Base-by-base conservation (phyloP, 2,888 invertebrate species). In the Ypsolopha sequella region DNA sequence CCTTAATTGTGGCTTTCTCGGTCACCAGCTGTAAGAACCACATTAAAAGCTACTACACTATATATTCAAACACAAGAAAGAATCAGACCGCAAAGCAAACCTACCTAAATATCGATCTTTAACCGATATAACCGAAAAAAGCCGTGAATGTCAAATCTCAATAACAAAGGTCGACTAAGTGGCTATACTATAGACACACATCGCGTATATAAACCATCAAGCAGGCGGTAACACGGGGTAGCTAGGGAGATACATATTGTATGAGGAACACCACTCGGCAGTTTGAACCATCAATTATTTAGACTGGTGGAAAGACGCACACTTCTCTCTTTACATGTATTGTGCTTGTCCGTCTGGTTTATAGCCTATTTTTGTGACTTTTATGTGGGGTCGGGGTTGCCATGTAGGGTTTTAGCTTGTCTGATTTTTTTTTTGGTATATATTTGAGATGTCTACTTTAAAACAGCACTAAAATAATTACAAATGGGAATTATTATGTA, bases 251-350 rank as follows among this genome's bases (percentile, higher is more conserved):
- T 86, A 67, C 80, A 87, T 87, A 80, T 81, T 85, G 70, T 73
- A 87, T 79, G 81, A 82, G 79, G 63, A 72, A 86, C 86, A 87
- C 85, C 86, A 81, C 85, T 87, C 85, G 76, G 82, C 87, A 84
- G 86, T 87, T 86, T 84, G 73, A 68, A 61, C 65, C 73, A 81
- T 87, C 74, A 78, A 87, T 81, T 87, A 87, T 87, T 38, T 86
- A 73, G 86, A 67, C 64, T 68, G 70, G 75, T 68, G 70, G 78
- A 76, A 76, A 77, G 76, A 76, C 68, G 73, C 66, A 71, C 67
- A 64, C 64, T 66, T 65, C 66, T 68, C 68, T 80, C 80, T 82
- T 81, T 82, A 80, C 80, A 77, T 76, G 78, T 72, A 82, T 76
- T 79, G 49, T 49, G 79, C 78, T 70, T 61, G 56, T 62, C 65